Conservation (phyloP, 1,140 invertebrate genomes). For the Bicyclus anynana region DNA sequence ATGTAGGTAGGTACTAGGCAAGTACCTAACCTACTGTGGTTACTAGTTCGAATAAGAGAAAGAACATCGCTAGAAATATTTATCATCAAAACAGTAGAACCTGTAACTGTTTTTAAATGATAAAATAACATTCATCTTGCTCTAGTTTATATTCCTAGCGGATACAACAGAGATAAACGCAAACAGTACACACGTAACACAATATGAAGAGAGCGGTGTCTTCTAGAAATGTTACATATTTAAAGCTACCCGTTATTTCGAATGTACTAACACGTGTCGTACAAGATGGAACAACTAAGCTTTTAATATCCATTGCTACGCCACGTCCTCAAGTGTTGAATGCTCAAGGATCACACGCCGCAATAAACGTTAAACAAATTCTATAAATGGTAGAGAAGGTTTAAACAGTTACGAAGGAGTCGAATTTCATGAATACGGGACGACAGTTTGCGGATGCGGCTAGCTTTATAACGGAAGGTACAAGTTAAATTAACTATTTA, state of each 20-base stretch:
- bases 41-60: too few species aligned
- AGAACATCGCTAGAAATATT: too few species aligned
- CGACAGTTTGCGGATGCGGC: conserved; percentile 1
- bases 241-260: conserved; percentile 4
- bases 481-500: background rate
- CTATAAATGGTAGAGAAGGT: background rate
- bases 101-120: background rate
- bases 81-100: too few species aligned
- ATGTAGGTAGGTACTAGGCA: too few species aligned
- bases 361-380: background rate
- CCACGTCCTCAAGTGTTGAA: background rate
- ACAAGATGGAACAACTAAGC: background rate
- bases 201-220: conserved; percentile 18
- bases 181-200: conserved; percentile 3
- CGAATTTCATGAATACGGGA: conserved; percentile 12
- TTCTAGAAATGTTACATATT: conserved; percentile 25
- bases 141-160: background rate
- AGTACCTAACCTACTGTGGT: too few species aligned
- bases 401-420: conserved; percentile 1
- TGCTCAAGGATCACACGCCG: background rate
- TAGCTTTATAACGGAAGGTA: conserved; percentile 2
- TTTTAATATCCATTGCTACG: conserved; percentile 24
- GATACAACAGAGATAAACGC: background rate
- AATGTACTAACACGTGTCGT: background rate
- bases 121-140: background rate